phyloP scores from a whole-genome alignment of 2,888 invertebrate species.

The Coecobrya sp. region DNA sequence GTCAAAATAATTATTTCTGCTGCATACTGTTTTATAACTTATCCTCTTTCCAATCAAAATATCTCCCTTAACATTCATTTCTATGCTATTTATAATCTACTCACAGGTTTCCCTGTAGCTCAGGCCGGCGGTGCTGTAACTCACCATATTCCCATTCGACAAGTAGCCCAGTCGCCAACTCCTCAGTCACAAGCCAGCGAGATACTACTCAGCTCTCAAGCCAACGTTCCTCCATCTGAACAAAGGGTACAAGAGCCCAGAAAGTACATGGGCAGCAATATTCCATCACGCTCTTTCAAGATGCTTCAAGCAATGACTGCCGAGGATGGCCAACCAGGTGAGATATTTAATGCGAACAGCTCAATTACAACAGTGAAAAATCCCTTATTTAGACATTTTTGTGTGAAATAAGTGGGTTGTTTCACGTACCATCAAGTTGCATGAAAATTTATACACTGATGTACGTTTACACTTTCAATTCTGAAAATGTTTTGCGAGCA shows the following conservation, averaged over 20 bases:
- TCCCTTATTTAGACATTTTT: slow-evolving; percentile 17
- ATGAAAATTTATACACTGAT: background rate
- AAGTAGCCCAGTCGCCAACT: slow-evolving; percentile 81
- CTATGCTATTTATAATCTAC: background rate
- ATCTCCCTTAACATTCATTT: background rate
- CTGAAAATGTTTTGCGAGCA: background rate
- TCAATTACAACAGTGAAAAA: background rate
- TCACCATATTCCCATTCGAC: slow-evolving; percentile 85
- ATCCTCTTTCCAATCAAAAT: background rate
- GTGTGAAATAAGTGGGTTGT: background rate
- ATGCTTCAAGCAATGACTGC: slow-evolving; percentile 94
- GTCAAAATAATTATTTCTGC: background rate
- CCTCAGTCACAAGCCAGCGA: slow-evolving; percentile 79
- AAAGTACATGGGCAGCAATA: slow-evolving; percentile 93
- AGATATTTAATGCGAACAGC: slow-evolving; percentile 78
- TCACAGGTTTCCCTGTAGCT: slow-evolving; percentile 66
- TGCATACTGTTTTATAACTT: background rate
- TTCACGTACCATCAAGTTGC: slow-evolving; percentile 2
- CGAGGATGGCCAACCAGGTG: slow-evolving; percentile 89
- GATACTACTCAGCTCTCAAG: slow-evolving; percentile 64
- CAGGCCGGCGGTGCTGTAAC: slow-evolving; percentile 63
- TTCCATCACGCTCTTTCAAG: slow-evolving; percentile 94
- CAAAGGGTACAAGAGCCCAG: slow-evolving; percentile 91
- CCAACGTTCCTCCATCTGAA: slow-evolving; percentile 90
- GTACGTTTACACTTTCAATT: background rate